Evolutionary conservation across 1,140 invertebrate genomes (phyloP), one percentile per base, ranked within the genome.

Genomic region (Caerostris extrusa): DNA sequence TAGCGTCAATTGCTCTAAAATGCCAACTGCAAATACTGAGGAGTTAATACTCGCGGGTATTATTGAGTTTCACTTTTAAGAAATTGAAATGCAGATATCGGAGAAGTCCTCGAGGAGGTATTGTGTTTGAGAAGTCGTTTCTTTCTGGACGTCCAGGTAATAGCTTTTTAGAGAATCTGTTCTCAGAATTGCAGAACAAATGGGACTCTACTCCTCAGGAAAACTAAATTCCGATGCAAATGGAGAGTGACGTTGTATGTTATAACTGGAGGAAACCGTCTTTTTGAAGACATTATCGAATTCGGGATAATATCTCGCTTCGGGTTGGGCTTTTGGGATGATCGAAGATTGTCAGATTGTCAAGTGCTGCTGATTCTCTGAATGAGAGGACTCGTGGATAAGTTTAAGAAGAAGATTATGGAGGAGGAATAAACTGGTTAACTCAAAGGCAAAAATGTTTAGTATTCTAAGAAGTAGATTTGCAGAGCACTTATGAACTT

Each of bases 11-110:
- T 34, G 34, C 34, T 34, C 34, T 34, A 34, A 34, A 34, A 34
- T 34, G 34, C 34, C 34, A 34, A 34, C 34, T 34, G 34, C 34
- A 34, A 17, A 17, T 8, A 64, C 17, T 64, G 34, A 34, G 61
- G 34, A n/a, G 71, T 77, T 77, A 77, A 77, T 77, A 77, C 34
- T 34, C 71, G 8, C 71, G 85, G 56, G 85, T 61, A 87, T 87
- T 87, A 87, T 87, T 61, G 85, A 7, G 17, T 34, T 53, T 87
- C 85, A 87, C 85, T 34, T 87, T 87, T 87, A 57, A 5, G 57
- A 87, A 87, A 87, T 87, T 87, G 85, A 61, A 87, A 87, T 87
- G 53, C 12, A 87, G 56, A 87, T 87, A 87, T 87, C 17, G 71
- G 34, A n/a, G 81, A 83, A 83, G 53, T 58, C 6, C 58, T 87